Conservation (phyloP, 2,888 invertebrate species). For the Chydorus sphaericus region DNA sequence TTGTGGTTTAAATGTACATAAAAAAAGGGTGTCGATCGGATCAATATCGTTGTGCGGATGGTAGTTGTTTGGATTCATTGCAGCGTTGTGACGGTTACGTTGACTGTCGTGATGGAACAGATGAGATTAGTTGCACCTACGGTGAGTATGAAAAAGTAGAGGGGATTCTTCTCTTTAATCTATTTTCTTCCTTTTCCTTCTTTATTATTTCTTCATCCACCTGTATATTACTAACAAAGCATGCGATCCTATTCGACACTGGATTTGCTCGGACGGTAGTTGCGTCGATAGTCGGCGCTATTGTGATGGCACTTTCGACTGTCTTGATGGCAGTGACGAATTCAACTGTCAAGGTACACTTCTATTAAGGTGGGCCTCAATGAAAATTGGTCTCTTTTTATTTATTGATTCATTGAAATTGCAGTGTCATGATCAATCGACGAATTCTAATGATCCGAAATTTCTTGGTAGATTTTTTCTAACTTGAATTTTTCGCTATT, state of each 20-base stretch:
- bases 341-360: slow-evolving; percentile 45
- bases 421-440: too few species aligned
- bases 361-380: too few species aligned
- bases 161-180: not conserved
- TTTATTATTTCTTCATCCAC: not conserved
- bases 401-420: too few species aligned
- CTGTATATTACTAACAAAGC: not conserved
- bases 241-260: slow-evolving; percentile 7
- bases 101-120: slow-evolving; percentile 14
- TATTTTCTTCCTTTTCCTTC: not conserved
- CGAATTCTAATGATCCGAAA: too few species aligned
- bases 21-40: not conserved
- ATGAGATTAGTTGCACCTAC: slow-evolving; percentile 10
- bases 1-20: not conserved
- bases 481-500: not conserved
- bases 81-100: slow-evolving; percentile 11
- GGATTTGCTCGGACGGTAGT: slow-evolving; percentile 38
- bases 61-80: slow-evolving; percentile 6
- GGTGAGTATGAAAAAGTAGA: not conserved
- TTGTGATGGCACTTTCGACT: slow-evolving; percentile 82
- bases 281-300: slow-evolving; percentile 62
- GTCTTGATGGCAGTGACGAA: slow-evolving; percentile 78
- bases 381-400: too few species aligned
- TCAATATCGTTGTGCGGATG: slow-evolving; percentile 9
- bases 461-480: too few species aligned